A percentile compares a stretch with the other conserved stretches of the same genome.
phyloP scores from a whole-genome alignment of 2,888 invertebrate genomes.

The Odontocolon sp. region DNA sequence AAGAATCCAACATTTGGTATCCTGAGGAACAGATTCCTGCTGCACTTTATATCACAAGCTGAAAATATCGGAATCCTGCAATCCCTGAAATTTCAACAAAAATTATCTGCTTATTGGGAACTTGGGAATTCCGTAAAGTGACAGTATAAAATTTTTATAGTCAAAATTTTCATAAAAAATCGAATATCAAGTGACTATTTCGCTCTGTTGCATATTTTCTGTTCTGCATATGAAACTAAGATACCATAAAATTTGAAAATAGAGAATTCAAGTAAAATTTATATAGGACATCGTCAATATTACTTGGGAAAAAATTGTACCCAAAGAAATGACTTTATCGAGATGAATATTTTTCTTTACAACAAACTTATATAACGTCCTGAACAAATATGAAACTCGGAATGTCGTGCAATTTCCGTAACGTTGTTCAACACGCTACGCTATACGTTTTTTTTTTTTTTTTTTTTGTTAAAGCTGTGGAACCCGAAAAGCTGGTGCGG shows the following conservation, averaged over 20 bases:
- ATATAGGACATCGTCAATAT: no score
- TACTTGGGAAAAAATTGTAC: background rate
- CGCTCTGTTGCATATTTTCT: no score
- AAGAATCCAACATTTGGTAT: background rate
- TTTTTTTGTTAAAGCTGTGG: background rate
- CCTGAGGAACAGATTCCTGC: background rate
- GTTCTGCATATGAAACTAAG: no score
- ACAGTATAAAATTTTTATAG: no score
- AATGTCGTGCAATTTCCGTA: conserved; percentile 14
- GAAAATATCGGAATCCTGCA: background rate
- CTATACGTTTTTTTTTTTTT: background rate
- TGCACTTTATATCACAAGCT: background rate
- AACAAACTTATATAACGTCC: background rate
- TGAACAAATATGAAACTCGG: conserved; percentile 12
- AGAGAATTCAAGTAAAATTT: no score
- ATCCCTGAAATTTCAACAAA: background rate
- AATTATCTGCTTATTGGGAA: no score
- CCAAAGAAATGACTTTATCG: background rate
- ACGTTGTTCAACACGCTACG: background rate
- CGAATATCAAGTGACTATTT: no score
- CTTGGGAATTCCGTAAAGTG: no score
- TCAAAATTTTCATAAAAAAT: no score
- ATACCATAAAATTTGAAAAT: no score
- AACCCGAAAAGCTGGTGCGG: background rate
- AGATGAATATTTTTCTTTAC: background rate